Evolutionary conservation across 2,797 vertebrate genomes (phyloP).

Genomic region (Epinephelus coioides): DNA sequence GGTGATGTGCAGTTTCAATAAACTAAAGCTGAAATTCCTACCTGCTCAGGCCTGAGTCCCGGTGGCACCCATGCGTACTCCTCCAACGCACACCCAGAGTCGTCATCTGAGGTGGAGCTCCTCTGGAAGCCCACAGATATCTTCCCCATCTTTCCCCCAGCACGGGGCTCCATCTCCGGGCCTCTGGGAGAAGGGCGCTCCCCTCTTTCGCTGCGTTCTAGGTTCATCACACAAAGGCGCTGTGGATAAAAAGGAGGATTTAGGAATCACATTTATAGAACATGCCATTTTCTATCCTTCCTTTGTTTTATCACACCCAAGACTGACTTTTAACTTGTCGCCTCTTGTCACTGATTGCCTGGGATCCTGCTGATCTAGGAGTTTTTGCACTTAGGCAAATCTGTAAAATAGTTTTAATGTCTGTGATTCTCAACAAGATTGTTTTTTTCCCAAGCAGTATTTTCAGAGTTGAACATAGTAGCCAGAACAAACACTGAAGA

Average conservation of each 20-base stretch:
- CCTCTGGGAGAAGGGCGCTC: slow-evolving; percentile 78
- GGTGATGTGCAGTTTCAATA: too few relatives aligned
- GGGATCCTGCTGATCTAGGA: slow-evolving; percentile 24
- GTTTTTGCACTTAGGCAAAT: slow-evolving; percentile 12
- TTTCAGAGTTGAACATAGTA: slow-evolving; percentile 27
- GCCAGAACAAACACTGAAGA: slow-evolving; percentile 30
- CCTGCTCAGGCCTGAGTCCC: slow-evolving; percentile 94
- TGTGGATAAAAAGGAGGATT: slow-evolving; percentile 48
- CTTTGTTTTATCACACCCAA: slow-evolving; percentile 34
- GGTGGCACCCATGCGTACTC: slow-evolving; percentile 98
- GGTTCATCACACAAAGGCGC: slow-evolving; percentile 86
- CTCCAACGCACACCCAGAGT: slow-evolving; percentile 97
- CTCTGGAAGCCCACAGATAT: slow-evolving; percentile 92
- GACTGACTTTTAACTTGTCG: slow-evolving; percentile 2
- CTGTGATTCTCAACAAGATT: slow-evolving; percentile 34
- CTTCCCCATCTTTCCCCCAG: slow-evolving; percentile 84
- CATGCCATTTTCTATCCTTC: background rate
- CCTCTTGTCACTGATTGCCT: slow-evolving; percentile 20
- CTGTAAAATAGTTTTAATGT: slow-evolving; percentile 49
- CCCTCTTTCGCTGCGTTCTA: slow-evolving; percentile 80
- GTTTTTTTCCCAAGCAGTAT: slow-evolving; percentile 27
- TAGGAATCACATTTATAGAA: slow-evolving; percentile 23
- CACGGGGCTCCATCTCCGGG: slow-evolving; percentile 91
- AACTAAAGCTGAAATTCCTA: slow-evolving; percentile 57
- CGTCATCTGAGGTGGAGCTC: slow-evolving; percentile 96